These are phyloP conservation scores for Phrynocephalus vlangalii DNA, from an alignment of 2,797 vertebrate species.

Conservation along the genomic window DNA sequence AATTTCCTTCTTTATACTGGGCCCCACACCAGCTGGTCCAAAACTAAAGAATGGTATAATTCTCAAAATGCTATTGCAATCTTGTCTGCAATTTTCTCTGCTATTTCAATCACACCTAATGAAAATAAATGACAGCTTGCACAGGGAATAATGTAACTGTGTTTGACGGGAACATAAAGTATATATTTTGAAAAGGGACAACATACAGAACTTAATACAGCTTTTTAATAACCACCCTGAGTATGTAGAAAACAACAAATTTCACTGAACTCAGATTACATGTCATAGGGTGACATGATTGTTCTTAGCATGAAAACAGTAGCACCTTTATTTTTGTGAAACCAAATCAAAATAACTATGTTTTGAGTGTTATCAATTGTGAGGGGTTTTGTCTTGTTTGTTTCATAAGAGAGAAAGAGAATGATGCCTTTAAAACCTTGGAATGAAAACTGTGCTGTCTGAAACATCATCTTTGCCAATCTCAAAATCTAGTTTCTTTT, in stretches of 20 bases:
- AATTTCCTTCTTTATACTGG: not conserved
- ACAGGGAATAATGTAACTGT: not conserved
- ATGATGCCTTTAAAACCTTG: not conserved
- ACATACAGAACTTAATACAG: no score
- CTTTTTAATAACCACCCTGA: not conserved
- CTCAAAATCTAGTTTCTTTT: not conserved
- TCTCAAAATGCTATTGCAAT: not conserved
- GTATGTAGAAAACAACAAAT: not conserved
- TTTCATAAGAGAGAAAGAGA: not conserved
- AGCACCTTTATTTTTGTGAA: conserved; percentile 45
- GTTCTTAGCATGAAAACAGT: conserved; percentile 20
- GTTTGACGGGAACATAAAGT: not conserved
- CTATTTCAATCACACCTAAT: not conserved
- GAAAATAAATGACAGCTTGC: not conserved
- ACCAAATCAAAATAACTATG: conserved; percentile 32
- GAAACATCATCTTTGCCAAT: not conserved
- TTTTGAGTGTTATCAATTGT: not conserved
- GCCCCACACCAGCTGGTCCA: not conserved
- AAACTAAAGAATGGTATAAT: not conserved
- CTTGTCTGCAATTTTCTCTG: not conserved
- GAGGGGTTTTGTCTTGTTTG: not conserved
- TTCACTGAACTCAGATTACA: not conserved
- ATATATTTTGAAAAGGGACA: not conserved
- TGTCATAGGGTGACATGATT: not conserved
- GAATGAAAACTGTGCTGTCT: not conserved